Evolutionary conservation across 2,888 invertebrate genomes (phyloP), one percentile per base, ranked within the genome.

Genomic region (Latrodectus hesperus): DNA sequence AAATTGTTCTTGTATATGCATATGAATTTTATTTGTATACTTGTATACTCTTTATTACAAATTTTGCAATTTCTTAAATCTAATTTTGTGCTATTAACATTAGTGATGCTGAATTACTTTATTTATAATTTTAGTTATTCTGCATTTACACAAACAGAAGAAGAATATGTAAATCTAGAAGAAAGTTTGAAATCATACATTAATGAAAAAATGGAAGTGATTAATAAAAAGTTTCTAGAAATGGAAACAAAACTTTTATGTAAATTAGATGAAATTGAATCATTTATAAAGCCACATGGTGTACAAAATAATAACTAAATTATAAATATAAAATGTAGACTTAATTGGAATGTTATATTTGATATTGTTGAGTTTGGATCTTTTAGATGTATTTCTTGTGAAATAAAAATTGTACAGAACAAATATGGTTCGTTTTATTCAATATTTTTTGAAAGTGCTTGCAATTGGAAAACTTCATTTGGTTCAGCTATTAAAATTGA

Each of bases 241-340:
- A 80, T 64, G 9, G 89, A 89, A 87, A 70, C 75, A 49, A 86
- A 87, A 64, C 64, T 89, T 55, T 68, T 89, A 17, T 88, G 88
- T 65, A 88, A 88, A 74, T 81, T 88, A 51, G 88, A 88, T 74
- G 88, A 88, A 85, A 85, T 88, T 64, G 81, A 85, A 77, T 85
- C 88, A 11, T 88, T 85, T 88, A 82, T 88, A 6, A 88, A 88
- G 71, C 88, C 88, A 52, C 88, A 88, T 73, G 88, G 88, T 26
- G 17, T 85, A 26, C 71, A 64, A 77, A 65, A 38, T 26, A 52
- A 84, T 72, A 68, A 71, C 22, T 14, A 49, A 52, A 17, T 12
- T 60, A 55, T 72, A n/a, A 55, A 67, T 52, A 17, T 26, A 60
- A 75, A 75, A 11, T 55, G 22, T 17, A 80, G 51, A 65, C 67